Evolutionary conservation across 2,888 invertebrate genomes (phyloP).

Genomic region (Eupithecia pulchellata): DNA sequence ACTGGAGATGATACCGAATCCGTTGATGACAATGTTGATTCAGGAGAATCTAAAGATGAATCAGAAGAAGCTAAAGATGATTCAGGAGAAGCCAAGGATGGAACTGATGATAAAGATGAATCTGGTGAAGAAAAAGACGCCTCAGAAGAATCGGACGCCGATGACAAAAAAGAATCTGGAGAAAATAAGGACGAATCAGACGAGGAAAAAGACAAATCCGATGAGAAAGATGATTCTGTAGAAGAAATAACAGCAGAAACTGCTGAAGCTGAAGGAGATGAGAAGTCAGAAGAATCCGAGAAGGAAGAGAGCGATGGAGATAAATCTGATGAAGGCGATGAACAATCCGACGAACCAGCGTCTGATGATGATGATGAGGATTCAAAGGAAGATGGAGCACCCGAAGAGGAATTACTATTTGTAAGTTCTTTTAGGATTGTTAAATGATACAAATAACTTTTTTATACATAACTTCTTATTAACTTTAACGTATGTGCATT

Average conservation of each 20-base stretch:
- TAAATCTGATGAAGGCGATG: slow-evolving; percentile 56
- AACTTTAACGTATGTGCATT: background rate
- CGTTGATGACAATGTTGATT: slow-evolving; percentile 55
- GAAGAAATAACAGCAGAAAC: slow-evolving; percentile 50
- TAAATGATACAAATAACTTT: background rate
- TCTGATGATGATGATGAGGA: slow-evolving; percentile 49
- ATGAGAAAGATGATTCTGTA: slow-evolving; percentile 41
- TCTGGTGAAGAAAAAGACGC: slow-evolving; percentile 60
- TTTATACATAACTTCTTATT: background rate
- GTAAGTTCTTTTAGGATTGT: slow-evolving; percentile 62
- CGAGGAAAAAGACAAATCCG: slow-evolving; percentile 47
- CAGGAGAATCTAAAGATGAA: slow-evolving; percentile 55
- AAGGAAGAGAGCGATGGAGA: slow-evolving; percentile 50
- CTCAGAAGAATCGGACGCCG: slow-evolving; percentile 39
- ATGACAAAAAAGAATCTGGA: slow-evolving; percentile 49
- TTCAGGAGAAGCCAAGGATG: slow-evolving; percentile 61
- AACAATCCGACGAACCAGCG: slow-evolving; percentile 56
- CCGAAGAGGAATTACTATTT: slow-evolving; percentile 88
- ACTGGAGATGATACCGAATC: slow-evolving; percentile 57
- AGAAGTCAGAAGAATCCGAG: slow-evolving; percentile 53
- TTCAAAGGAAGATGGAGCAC: slow-evolving; percentile 67
- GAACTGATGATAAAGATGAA: slow-evolving; percentile 47
- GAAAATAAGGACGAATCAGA: slow-evolving; percentile 56
- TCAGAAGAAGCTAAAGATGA: slow-evolving; percentile 51
- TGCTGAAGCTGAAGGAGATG: slow-evolving; percentile 49